Base-by-base conservation (phyloP, 1,140 invertebrate genomes). In the Hormaphis cornu region DNA sequence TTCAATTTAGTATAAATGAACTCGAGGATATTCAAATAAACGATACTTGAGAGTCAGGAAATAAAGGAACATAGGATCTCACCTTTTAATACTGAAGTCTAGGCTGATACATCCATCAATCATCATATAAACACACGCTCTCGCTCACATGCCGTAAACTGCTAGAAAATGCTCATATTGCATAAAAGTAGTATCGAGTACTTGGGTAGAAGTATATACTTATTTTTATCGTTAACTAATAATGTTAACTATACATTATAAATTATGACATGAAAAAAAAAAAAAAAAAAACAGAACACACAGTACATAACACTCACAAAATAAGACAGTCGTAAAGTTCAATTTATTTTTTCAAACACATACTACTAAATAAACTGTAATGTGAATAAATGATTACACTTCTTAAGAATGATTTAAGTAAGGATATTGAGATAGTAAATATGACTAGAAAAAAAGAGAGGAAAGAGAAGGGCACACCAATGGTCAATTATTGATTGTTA, bases 301-400 rank as follows among this genome's bases (percentile, higher is more conserved):
- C 61, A 66, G 12, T 66, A 66, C 46, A 12, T 63, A 48, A 66
- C 61, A 66, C 61, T 66, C 42, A 66, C n/a, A 33, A 46, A 66
- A 66, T 22, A 66, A 30, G 48, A 63, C 58, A 63, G 61, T 48
- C 44, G 50, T 50, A 66, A 46, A 66, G 48, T 66, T 50, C 26
- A 66, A 50, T 66, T 66, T 33, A 66, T 66, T 48, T 30, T n/a
- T 48, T 66, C 14, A 22, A 66, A 33, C 18, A 63, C 28, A 50
- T 48, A 66, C 48, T 33, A 66, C 44, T 66, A 46, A 66, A 66
- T 66, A 5, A 46, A 66, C 50, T 66, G 24, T 35, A 30, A 50
- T 48, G 28, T 66, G 61, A 50, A 35, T 63, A 63, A 63, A 40
- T 26, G n/a, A 28, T 28, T 63, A 42, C 37, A 37, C 20, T 54